A percentile compares a stretch with the other conserved stretches of the same genome.
Conservation (phyloP, 2,113 vertebrate genomes). For the Chaetura pelagica region DNA sequence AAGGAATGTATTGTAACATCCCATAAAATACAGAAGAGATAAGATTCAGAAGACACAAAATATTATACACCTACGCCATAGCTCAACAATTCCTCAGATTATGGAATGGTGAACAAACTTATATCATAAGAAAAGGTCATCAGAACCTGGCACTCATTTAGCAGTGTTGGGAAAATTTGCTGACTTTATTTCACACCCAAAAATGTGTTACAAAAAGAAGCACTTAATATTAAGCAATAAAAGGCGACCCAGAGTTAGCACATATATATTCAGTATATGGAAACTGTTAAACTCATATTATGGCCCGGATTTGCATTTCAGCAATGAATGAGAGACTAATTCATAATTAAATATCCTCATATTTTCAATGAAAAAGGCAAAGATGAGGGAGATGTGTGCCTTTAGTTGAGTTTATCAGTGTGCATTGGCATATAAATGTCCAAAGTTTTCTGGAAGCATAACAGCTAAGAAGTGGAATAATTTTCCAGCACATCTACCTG, state of each 20-base stretch:
- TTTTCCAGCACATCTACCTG: conserved; percentile 12
- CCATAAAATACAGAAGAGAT: not conserved
- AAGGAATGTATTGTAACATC: not conserved
- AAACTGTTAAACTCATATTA: not conserved
- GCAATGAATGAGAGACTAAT: not conserved
- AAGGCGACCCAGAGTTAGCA: not conserved
- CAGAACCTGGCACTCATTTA: not conserved
- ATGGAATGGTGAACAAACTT: not conserved
- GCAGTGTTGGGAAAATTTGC: not conserved
- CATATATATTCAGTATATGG: not conserved
- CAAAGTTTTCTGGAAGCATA: not conserved
- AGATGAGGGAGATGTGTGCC: not conserved
- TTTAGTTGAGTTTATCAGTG: not conserved
- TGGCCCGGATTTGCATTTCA: not conserved
- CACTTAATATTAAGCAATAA: not conserved
- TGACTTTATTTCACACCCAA: not conserved
- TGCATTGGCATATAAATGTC: not conserved
- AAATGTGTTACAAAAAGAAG: not conserved
- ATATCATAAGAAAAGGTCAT: not conserved
- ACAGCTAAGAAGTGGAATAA: not conserved
- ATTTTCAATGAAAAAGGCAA: not conserved
- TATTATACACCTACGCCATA: not conserved
- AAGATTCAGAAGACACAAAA: conserved; percentile 17
- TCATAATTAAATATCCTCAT: not conserved
- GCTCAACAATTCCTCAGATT: not conserved